Conservation (phyloP, 2,797 vertebrate species). For the Molothrus aeneus region DNA sequence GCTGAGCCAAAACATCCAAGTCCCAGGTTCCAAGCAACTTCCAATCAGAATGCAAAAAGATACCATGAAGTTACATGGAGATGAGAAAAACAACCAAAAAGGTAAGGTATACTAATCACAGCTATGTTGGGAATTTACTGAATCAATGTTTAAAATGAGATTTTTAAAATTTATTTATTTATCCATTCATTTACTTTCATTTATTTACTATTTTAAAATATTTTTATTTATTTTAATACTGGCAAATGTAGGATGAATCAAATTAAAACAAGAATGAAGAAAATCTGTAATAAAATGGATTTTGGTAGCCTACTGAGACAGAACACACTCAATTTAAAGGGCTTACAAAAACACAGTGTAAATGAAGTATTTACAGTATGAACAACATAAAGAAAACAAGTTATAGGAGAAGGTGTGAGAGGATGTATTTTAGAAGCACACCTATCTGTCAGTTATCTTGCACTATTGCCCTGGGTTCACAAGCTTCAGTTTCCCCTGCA, state of each 20-base stretch:
- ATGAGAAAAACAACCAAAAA: background rate
- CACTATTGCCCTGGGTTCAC: background rate
- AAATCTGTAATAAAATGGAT: background rate
- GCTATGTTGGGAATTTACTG: background rate
- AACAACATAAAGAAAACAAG: background rate
- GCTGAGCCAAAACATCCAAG: background rate
- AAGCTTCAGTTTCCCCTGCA: background rate
- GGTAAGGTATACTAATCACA: background rate
- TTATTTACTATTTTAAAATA: background rate
- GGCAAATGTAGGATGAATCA: rapidly evolving
- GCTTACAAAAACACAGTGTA: background rate
- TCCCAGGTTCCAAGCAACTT: background rate
- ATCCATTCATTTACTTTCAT: background rate
- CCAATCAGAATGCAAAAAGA: background rate
- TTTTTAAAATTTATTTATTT: background rate
- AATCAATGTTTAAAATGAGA: background rate
- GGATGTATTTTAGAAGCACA: background rate
- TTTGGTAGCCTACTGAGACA: background rate
- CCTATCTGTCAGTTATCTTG: background rate
- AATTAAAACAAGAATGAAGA: background rate
- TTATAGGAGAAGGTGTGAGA: background rate
- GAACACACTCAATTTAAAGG: background rate
- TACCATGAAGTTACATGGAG: background rate
- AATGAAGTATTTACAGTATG: background rate
- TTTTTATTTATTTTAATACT: background rate